A percentile compares a stretch with the other conserved stretches of the same genome.
Conservation (phyloP, 2,888 invertebrate species). For the Pantelozetes paolii region DNA sequence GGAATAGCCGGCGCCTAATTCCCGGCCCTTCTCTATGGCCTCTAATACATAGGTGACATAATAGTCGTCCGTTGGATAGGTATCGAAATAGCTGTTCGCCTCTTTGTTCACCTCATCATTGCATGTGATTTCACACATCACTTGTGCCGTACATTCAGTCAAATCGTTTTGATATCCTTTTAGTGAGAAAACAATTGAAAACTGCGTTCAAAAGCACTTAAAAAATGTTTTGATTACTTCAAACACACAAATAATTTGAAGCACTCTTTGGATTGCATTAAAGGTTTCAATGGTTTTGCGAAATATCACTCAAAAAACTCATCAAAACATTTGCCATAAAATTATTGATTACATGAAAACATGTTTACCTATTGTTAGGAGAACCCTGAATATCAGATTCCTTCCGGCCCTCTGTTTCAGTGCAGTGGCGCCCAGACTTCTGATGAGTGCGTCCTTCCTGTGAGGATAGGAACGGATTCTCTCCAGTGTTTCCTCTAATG, state of each 20-base stretch:
- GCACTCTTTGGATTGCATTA: too few relatives aligned
- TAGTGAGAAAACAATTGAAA: background rate
- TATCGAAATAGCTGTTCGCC: slow-evolving; percentile 42
- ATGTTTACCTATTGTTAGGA: slow-evolving; percentile 40
- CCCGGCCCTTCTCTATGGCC: slow-evolving; percentile 40
- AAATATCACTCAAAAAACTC: background rate
- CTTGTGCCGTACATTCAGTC: slow-evolving; percentile 41
- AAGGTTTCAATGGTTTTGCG: too few relatives aligned
- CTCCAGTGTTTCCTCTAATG: slow-evolving; percentile 38
- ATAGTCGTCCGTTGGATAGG: slow-evolving; percentile 41
- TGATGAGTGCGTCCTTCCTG: slow-evolving; percentile 37
- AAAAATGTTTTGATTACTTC: too few relatives aligned
- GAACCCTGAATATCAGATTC: slow-evolving; percentile 41
- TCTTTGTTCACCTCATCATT: slow-evolving; percentile 35
- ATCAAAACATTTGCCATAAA: background rate
- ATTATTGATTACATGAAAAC: too few relatives aligned
- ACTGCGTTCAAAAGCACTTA: background rate
- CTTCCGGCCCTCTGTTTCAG: slow-evolving; percentile 42
- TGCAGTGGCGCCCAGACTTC: slow-evolving; percentile 40
- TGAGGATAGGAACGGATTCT: slow-evolving; percentile 40
- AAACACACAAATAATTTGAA: too few relatives aligned
- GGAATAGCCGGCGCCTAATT: slow-evolving; percentile 34
- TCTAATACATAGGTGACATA: slow-evolving; percentile 39
- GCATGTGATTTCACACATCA: slow-evolving; percentile 41
- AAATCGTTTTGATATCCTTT: slow-evolving; percentile 40